phyloP scores from a whole-genome alignment of 2,113 vertebrate genomes.

The Serinus canaria region DNA sequence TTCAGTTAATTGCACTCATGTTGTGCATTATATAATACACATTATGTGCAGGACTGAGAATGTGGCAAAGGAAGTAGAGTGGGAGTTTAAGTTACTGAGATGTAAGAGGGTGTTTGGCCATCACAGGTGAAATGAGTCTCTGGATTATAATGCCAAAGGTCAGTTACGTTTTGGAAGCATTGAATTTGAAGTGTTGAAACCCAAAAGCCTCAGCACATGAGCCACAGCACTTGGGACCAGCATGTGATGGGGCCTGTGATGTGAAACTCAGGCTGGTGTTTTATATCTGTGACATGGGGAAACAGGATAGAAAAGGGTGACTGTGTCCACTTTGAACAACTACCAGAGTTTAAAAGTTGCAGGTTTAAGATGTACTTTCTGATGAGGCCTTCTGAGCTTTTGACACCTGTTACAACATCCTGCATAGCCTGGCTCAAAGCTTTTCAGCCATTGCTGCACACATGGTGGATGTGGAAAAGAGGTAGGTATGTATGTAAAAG shows the following conservation, averaged over 20 bases:
- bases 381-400: neutral
- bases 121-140: neutral
- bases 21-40: accelerated
- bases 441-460: neutral
- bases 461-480: neutral
- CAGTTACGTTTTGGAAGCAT: neutral
- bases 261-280: too few relatives aligned
- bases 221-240: neutral
- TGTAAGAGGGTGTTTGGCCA: neutral
- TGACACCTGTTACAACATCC: neutral
- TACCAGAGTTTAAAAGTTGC: neutral
- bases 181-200: neutral
- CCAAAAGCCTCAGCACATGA: neutral
- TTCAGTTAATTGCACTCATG: neutral
- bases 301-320: neutral
- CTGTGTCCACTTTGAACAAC: neutral
- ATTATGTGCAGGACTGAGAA: accelerated
- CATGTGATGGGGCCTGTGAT: accelerated
- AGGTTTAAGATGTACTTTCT: neutral
- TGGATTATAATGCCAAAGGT: neutral
- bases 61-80: neutral
- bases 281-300: neutral
- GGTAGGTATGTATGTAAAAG: neutral
- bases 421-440: accelerated
- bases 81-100: neutral